Conservation (phyloP, 2,113 vertebrate genomes). For the Chionodraco myersi region DNA sequence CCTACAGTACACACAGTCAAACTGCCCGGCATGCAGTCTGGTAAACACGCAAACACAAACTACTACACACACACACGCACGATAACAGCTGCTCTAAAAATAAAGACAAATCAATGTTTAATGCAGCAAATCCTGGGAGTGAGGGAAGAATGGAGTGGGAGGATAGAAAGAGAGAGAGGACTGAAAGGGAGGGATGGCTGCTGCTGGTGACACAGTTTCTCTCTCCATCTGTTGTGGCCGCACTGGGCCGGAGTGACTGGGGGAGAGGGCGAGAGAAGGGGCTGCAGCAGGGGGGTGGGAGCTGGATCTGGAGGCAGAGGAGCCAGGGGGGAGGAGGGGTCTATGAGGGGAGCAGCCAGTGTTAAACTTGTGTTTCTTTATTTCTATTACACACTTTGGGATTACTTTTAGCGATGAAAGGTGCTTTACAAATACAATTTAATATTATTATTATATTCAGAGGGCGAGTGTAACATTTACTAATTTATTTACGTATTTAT, state of each 20-base stretch:
- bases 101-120: slow-evolving; percentile 70
- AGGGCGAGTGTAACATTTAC: no score
- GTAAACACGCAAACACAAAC: background rate
- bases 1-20: slow-evolving; percentile 45
- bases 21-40: slow-evolving; percentile 38
- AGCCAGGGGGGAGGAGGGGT: background rate
- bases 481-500: no score
- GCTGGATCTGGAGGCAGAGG: slow-evolving; percentile 10
- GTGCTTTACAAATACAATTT: no score
- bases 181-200: slow-evolving; percentile 20
- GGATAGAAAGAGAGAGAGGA: slow-evolving; percentile 52
- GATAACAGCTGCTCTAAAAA: slow-evolving; percentile 70
- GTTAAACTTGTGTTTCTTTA: no score
- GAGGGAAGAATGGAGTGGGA: slow-evolving; percentile 61
- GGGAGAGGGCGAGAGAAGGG: slow-evolving; percentile 59
- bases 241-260: slow-evolving; percentile 72
- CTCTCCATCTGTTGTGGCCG: slow-evolving; percentile 62
- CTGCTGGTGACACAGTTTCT: slow-evolving; percentile 72
- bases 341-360: no score
- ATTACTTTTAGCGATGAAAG: no score
- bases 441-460: no score
- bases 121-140: slow-evolving; percentile 65
- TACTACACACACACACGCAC: background rate
- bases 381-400: no score
- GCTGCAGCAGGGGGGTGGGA: slow-evolving; percentile 16